phyloP scores from a whole-genome alignment of 2,113 vertebrate genomes.

The Casuarius casuarius region DNA sequence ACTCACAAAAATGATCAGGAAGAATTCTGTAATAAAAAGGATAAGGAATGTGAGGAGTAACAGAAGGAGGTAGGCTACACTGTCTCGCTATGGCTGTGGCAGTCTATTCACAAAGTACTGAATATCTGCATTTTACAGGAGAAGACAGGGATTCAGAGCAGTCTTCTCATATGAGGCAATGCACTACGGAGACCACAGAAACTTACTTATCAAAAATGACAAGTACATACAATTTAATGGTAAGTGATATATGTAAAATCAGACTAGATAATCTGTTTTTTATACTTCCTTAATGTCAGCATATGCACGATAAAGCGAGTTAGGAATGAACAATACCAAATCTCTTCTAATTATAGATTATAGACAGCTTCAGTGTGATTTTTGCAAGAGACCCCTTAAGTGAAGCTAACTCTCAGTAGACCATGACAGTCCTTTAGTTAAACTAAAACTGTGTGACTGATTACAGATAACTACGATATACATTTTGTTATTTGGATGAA shows the following conservation, averaged over 20 bases:
- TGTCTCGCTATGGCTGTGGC: background rate
- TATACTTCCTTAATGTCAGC: background rate
- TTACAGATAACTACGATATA: background rate
- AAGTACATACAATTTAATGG: background rate
- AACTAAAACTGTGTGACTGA: background rate
- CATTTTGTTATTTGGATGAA: background rate
- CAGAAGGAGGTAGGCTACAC: background rate
- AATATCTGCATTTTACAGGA: background rate
- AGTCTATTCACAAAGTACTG: background rate
- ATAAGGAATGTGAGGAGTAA: background rate
- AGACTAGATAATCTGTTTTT: accelerated
- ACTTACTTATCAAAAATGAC: background rate
- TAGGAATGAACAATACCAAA: background rate
- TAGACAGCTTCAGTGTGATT: background rate
- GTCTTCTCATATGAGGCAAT: background rate
- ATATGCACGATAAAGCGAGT: background rate
- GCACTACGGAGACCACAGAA: background rate
- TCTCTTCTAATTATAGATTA: background rate
- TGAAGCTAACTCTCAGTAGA: background rate
- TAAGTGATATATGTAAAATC: background rate
- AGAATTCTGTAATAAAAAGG: background rate
- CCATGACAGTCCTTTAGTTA: background rate
- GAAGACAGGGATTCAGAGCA: background rate
- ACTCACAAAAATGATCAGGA: background rate
- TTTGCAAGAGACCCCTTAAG: background rate